These are phyloP conservation scores for Rhinatrema bivittatum DNA, from an alignment of 2,797 vertebrate species.

Conservation along the genomic window DNA sequence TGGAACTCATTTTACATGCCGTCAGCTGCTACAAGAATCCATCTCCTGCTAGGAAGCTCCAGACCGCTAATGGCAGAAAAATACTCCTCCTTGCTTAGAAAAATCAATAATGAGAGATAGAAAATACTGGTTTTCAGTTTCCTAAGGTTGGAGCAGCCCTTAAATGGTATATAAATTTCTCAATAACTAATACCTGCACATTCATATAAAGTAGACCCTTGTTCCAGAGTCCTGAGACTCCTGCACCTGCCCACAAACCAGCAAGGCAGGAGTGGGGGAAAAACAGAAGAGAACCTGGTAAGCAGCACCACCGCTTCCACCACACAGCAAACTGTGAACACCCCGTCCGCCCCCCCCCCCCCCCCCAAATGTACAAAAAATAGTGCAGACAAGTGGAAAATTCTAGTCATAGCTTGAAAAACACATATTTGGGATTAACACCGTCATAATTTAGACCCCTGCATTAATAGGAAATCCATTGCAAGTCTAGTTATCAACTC, in stretches of 20 bases:
- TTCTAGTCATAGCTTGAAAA: constrained; percentile 39
- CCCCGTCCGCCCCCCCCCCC: no score
- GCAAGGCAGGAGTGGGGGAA: constrained; percentile 28
- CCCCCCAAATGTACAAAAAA: no score
- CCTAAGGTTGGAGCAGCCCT: constrained; percentile 64
- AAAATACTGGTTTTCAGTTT: constrained; percentile 51
- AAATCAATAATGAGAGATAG: constrained; percentile 37
- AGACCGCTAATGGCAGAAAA: constrained; percentile 13
- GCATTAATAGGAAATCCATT: background rate
- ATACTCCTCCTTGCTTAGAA: constrained; percentile 26
- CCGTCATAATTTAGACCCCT: no score
- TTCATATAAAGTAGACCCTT: constrained; percentile 48
- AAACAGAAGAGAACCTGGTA: constrained; percentile 22
- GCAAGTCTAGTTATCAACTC: constrained; percentile 70
- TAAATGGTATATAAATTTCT: constrained; percentile 52
- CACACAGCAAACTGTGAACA: no score
- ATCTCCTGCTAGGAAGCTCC: no score
- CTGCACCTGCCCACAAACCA: constrained; percentile 48
- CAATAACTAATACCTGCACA: constrained; percentile 45
- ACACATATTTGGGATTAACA: constrained; percentile 44
- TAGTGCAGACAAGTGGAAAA: constrained; percentile 40
- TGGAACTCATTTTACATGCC: no score
- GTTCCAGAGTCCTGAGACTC: constrained; percentile 63
- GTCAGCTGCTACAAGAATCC: no score
- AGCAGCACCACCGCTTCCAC: no score